Evolutionary conservation across 2,113 vertebrate species (phyloP), one percentile per base, ranked within the genome.

Genomic region (Tragelaphus buxtoni): DNA sequence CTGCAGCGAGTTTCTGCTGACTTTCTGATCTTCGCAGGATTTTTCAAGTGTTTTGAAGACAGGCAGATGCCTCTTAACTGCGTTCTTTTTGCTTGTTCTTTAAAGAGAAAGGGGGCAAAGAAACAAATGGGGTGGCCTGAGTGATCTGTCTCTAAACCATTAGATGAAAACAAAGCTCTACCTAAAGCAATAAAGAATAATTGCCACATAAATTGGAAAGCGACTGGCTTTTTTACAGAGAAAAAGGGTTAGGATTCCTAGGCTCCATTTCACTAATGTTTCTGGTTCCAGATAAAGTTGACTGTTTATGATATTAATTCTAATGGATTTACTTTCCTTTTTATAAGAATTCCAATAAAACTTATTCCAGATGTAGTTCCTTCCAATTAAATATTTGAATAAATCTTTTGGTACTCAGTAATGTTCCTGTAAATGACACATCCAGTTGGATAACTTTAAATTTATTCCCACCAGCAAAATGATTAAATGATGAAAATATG

Each of bases 331-430:
- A 47, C 77, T 95, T 95, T 96, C 63, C 30, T 92, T 94, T 96
- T 96, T 89, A 88, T 93, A 89, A 91, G 91, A 91, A 97, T 97
- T 95, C 89, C 95, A 95, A 49, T 97, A 76, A 97, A 97, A 95
- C 55, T 88, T 92, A 84, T 97, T 97, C 96, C 95, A 97, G 94
- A 97, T 97, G 96, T 96, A 91, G 93, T 97, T 97, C 74, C 55
- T 89, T 89, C 91, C 96, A 95, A 95, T 98, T 91, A 97, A 96
- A 89, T 86, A 90, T 96, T 88, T 90, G 95, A 97, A 94, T 96
- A 93, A 97, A 90, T 97, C 83, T 96, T 91, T 69, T 94, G 91
- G 84, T 95, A 80, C 72, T 96, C 61, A 83, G 93, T 84, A 53
- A 60, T 93, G 72, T 97, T 95, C 91, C 86, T 84, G 32, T 55